Percentiles rank a stretch among this genome's conserved stretches.
These are phyloP conservation scores for Stichodactyla helianthus DNA, from an alignment of 64 coral and sea anemone genomes.

Conservation along the genomic window DNA sequence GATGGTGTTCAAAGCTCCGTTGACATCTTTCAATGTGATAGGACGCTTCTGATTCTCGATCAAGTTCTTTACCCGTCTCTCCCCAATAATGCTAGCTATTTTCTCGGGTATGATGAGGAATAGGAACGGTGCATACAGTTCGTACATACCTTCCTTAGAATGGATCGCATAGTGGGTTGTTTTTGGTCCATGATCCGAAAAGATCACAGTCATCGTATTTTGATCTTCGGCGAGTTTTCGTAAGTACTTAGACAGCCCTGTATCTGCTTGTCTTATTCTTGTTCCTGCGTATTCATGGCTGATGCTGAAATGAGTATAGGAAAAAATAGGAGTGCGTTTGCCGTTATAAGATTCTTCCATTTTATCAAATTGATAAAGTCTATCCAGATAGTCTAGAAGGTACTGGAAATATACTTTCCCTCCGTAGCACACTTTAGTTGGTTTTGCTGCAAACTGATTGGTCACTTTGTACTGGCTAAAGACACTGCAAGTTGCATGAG, in stretches of 20 bases:
- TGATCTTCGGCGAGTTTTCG: constrained; percentile 4
- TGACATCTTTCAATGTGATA: constrained; percentile 17
- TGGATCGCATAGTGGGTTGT: constrained; percentile 8
- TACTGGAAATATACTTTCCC: neutral
- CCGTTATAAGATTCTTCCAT: neutral
- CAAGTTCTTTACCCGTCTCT: neutral
- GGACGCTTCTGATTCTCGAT: constrained; percentile 14
- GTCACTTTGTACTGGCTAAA: neutral
- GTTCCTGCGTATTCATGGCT: constrained; percentile 1
- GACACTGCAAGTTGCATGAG: constrained; percentile 5
- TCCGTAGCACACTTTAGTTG: neutral
- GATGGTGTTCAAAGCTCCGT: constrained; percentile 4
- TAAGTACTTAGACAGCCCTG: neutral
- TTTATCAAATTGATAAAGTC: neutral
- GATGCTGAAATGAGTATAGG: constrained; percentile 8
- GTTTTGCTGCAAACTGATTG: neutral
- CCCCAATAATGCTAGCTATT: neutral
- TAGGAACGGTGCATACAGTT: constrained; percentile 6
- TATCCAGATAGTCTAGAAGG: constrained; percentile 1
- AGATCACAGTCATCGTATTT: constrained; percentile 18
- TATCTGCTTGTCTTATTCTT: constrained; percentile 18
- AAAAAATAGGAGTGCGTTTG: constrained; percentile 3
- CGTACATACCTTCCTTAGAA: constrained; percentile 11
- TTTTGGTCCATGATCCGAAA: constrained; percentile 34
- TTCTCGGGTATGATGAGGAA: constrained; percentile 27